A percentile compares a stretch with the other conserved stretches of the same genome.
These are phyloP conservation scores for Scaptomyza reducta DNA, from an alignment of 2,888 invertebrate species.

Conservation along the genomic window DNA sequence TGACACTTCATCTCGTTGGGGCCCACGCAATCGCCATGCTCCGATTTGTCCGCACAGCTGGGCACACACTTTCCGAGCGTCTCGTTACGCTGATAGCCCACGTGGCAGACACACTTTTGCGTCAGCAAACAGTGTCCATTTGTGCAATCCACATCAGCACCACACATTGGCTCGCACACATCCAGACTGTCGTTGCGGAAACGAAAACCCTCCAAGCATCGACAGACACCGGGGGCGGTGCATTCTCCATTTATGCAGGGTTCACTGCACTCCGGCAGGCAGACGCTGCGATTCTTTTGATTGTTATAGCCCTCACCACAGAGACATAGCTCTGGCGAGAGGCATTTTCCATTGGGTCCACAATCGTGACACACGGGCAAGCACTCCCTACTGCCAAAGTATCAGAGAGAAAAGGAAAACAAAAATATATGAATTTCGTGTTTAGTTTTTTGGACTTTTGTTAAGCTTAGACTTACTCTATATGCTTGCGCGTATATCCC, in stretches of 20 bases:
- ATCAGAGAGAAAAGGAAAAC: background rate
- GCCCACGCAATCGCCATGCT: constrained; percentile 82
- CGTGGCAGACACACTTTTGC: constrained; percentile 86
- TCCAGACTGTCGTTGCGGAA: constrained; percentile 65
- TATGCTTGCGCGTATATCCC: constrained; percentile 68
- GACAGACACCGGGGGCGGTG: constrained; percentile 75
- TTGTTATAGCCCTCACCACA: constrained; percentile 79
- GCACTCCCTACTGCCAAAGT: constrained; percentile 66
- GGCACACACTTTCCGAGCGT: constrained; percentile 71
- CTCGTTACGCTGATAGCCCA: constrained; percentile 82
- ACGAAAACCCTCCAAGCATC: constrained; percentile 70
- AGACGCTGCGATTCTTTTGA: constrained; percentile 60
- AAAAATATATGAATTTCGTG: background rate
- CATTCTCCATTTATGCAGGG: constrained; percentile 79
- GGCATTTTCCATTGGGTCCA: constrained; percentile 73
- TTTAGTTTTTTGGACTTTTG: background rate
- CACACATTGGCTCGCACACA: constrained; percentile 82
- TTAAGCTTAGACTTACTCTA: constrained; percentile 58
- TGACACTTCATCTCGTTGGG: constrained; percentile 85
- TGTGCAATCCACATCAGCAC: constrained; percentile 72
- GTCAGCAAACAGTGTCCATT: constrained; percentile 86
- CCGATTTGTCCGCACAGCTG: constrained; percentile 73
- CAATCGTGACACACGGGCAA: constrained; percentile 80
- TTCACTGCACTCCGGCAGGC: constrained; percentile 74
- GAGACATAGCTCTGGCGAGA: constrained; percentile 74